These are phyloP conservation scores for Halcyon malimbica DNA, from an alignment of 2,113 vertebrate genomes.

Conservation along the genomic window DNA sequence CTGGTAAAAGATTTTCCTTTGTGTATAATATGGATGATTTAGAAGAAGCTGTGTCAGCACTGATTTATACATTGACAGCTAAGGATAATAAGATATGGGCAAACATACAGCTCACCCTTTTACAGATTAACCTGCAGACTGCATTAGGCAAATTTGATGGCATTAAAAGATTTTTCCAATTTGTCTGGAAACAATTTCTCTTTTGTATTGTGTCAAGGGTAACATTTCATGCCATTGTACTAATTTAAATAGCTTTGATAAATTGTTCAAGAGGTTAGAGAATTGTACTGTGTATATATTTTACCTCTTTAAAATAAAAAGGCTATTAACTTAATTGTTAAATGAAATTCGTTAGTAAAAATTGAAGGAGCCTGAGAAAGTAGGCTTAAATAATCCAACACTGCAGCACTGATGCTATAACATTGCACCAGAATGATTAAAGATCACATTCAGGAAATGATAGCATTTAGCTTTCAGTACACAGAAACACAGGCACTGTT, in stretches of 20 bases:
- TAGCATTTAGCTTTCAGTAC: slow-evolving; percentile 40
- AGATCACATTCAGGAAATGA: slow-evolving; percentile 50
- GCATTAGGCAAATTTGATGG: slow-evolving; percentile 90
- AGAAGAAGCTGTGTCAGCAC: slow-evolving; percentile 79
- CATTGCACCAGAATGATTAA: slow-evolving; percentile 61
- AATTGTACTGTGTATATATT: slow-evolving; percentile 77
- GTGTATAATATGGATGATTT: slow-evolving; percentile 79
- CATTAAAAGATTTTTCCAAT: slow-evolving; percentile 88
- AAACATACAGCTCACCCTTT: slow-evolving; percentile 82
- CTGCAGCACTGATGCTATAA: not conserved
- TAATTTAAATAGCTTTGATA: slow-evolving; percentile 85
- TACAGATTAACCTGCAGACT: slow-evolving; percentile 86
- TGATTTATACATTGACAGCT: slow-evolving; percentile 87
- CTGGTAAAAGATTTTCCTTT: slow-evolving; percentile 67
- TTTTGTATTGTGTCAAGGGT: slow-evolving; percentile 81
- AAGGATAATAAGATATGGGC: slow-evolving; percentile 85
- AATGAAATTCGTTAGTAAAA: slow-evolving; percentile 80
- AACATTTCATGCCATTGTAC: slow-evolving; percentile 81
- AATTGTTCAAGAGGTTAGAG: slow-evolving; percentile 80
- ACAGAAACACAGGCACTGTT: not conserved
- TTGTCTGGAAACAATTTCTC: slow-evolving; percentile 87
- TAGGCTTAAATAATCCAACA: slow-evolving; percentile 37
- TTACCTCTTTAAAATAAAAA: slow-evolving; percentile 80
- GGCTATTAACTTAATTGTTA: slow-evolving; percentile 84
- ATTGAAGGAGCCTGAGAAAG: slow-evolving; percentile 47